phyloP scores from a whole-genome alignment of 2,797 vertebrate species.

The Pterois miles region DNA sequence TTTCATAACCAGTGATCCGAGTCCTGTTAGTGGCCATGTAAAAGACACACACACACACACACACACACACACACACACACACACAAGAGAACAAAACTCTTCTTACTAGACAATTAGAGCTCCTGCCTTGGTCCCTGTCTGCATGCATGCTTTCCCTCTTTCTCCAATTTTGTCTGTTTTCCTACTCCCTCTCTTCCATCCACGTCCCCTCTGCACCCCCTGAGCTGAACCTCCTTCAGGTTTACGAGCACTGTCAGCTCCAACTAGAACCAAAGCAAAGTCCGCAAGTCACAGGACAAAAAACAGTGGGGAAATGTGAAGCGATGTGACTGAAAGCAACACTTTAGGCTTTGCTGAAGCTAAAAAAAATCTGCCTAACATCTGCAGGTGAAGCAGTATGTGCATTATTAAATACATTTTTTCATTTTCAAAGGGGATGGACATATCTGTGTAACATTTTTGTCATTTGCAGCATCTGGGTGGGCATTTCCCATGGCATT shows the following conservation, averaged over 20 bases:
- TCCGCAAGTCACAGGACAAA: not conserved
- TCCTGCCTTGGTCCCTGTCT: slow-evolving; percentile 34
- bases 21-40: slow-evolving; percentile 77
- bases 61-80: slow-evolving; percentile 33
- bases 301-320: not conserved
- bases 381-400: not conserved
- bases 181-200: not conserved
- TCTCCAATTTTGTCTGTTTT: not conserved
- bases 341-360: not conserved
- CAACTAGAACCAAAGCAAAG: not conserved
- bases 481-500: not conserved
- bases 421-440: too few relatives aligned
- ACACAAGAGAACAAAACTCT: slow-evolving; percentile 64
- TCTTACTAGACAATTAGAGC: slow-evolving; percentile 52
- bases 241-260: slow-evolving; percentile 12
- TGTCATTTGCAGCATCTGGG: not conserved
- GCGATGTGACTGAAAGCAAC: slow-evolving; percentile 15
- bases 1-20: slow-evolving; percentile 81
- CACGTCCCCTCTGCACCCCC: not conserved
- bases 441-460: too few relatives aligned
- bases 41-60: slow-evolving; percentile 34
- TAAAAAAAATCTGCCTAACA: not conserved
- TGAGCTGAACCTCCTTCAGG: slow-evolving; percentile 10
- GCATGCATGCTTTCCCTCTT: slow-evolving; percentile 31
- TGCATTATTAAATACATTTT: too few relatives aligned